A percentile compares a stretch with the other conserved stretches of the same genome.
Conservation (phyloP, 2,113 vertebrate species). For the Rhombomys opimus region DNA sequence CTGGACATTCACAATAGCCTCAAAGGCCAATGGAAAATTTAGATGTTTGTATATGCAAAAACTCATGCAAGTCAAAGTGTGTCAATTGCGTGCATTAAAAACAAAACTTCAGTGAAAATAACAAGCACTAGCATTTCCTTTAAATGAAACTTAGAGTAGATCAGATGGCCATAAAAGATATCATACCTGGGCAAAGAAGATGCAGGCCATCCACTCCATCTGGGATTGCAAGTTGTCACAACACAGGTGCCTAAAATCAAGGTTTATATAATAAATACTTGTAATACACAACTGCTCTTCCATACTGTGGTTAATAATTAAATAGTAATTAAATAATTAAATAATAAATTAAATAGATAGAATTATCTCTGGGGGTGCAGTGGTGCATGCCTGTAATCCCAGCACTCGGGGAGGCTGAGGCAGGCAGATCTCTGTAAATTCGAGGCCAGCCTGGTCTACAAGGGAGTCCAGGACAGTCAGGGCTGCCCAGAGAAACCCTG, state of each 20-base stretch:
- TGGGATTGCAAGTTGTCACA: slow-evolving; percentile 92
- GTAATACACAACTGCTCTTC: neutral
- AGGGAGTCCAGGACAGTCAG: no score
- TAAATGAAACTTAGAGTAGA: neutral
- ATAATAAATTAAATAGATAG: neutral
- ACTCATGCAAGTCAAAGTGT: neutral
- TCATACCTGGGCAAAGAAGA: slow-evolving; percentile 93
- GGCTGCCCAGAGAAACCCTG: no score
- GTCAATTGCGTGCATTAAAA: neutral
- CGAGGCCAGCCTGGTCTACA: no score
- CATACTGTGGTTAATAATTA: neutral
- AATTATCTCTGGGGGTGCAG: neutral
- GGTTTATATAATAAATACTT: slow-evolving; percentile 54
- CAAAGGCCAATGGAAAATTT: neutral
- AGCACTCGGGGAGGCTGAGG: no score
- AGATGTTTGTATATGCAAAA: neutral
- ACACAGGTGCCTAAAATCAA: slow-evolving; percentile 92
- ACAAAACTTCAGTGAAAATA: neutral
- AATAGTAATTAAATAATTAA: neutral
- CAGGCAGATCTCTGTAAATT: no score
- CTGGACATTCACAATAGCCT: neutral
- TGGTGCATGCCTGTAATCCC: no score
- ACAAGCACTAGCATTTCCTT: neutral
- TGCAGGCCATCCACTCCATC: slow-evolving; percentile 92
- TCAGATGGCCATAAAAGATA: neutral